phyloP scores from a whole-genome alignment of 2,888 invertebrate species.

The Yponomeuta cagnagella region DNA sequence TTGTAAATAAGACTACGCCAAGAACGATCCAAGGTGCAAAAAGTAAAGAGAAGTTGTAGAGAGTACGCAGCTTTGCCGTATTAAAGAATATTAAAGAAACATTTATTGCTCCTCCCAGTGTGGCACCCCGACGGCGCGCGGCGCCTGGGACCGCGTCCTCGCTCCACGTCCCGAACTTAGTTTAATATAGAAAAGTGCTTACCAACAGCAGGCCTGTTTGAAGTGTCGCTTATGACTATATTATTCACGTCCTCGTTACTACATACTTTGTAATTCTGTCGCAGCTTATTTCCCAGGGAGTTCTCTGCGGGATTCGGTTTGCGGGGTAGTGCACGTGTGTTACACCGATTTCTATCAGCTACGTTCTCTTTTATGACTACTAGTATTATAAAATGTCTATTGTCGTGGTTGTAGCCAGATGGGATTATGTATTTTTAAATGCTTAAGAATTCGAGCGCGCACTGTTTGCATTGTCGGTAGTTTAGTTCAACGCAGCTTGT shows the following conservation, averaged over 20 bases:
- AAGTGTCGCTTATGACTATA: background rate
- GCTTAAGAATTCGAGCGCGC: too few relatives aligned
- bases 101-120: too few relatives aligned
- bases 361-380: too few relatives aligned
- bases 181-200: constrained; percentile 1
- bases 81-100: too few relatives aligned
- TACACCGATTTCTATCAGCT: too few relatives aligned
- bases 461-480: too few relatives aligned
- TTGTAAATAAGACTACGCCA: too few relatives aligned
- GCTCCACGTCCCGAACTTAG: background rate
- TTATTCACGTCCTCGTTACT: background rate
- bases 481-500: too few relatives aligned
- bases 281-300: background rate
- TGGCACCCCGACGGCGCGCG: background rate
- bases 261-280: background rate
- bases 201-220: background rate
- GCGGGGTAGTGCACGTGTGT: background rate
- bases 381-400: too few relatives aligned
- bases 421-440: background rate
- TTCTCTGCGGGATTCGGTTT: background rate
- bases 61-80: too few relatives aligned
- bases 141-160: background rate
- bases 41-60: too few relatives aligned
- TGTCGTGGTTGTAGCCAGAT: background rate
- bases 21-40: too few relatives aligned